Evolutionary conservation across 2,797 vertebrate genomes (phyloP).

Genomic region (Lutjanus argentimaculatus): DNA sequence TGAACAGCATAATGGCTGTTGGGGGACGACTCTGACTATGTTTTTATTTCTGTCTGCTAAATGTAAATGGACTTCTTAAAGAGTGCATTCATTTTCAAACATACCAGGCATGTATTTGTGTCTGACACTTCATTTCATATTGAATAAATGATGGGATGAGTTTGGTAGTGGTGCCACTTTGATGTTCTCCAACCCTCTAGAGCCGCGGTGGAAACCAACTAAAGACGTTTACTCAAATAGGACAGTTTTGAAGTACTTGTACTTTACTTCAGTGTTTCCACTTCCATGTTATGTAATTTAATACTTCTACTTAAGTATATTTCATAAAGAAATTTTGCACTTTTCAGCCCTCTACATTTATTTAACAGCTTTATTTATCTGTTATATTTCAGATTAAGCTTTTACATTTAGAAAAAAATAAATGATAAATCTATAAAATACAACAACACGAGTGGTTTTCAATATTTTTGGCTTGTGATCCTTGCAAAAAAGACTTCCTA

Average conservation of each 20-base stretch:
- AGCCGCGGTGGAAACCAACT: slow-evolving; percentile 3
- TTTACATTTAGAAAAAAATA: neutral
- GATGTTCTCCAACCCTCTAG: slow-evolving; percentile 46
- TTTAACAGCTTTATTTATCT: neutral
- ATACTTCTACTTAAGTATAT: neutral
- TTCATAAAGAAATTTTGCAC: neutral
- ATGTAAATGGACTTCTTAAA: slow-evolving; percentile 70
- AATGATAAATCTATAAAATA: neutral
- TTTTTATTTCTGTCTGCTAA: slow-evolving; percentile 74
- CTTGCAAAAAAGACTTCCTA: neutral
- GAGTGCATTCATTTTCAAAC: slow-evolving; percentile 46
- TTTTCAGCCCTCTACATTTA: neutral
- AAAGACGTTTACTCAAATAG: neutral
- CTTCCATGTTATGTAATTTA: neutral
- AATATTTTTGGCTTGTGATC: neutral
- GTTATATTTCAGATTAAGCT: neutral
- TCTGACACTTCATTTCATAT: slow-evolving; percentile 38
- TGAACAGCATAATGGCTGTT: slow-evolving; percentile 77
- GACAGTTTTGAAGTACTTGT: neutral
- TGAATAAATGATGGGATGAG: slow-evolving; percentile 33
- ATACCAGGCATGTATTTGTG: slow-evolving; percentile 38
- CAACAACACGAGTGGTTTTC: neutral
- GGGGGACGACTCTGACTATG: slow-evolving; percentile 70
- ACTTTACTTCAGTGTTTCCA: neutral
- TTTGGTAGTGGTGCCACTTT: slow-evolving; percentile 17